Conservation (phyloP, 2,113 vertebrate species). For the Narcine bancroftii region DNA sequence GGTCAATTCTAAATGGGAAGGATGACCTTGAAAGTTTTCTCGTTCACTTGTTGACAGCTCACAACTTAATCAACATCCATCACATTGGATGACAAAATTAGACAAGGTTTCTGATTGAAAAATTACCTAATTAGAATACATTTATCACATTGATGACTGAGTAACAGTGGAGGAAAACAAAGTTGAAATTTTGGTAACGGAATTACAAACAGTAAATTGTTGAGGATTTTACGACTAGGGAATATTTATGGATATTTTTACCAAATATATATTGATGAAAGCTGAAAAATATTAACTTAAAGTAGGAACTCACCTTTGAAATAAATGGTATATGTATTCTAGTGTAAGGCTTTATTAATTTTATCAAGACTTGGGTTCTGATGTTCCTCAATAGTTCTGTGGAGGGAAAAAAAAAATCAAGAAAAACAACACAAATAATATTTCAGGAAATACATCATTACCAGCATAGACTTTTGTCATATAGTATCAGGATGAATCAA, state of each 20-base stretch:
- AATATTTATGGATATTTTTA: not conserved
- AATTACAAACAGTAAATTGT: not conserved
- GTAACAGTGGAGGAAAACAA: not conserved
- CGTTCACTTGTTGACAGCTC: not conserved
- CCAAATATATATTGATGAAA: not conserved
- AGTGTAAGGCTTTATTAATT: slow-evolving; percentile 99
- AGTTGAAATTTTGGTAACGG: not conserved
- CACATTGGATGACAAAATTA: not conserved
- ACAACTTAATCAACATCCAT: not conserved
- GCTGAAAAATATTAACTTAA: not conserved
- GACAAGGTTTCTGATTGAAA: not conserved
- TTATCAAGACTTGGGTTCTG: slow-evolving; percentile 99
- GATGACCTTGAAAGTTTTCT: not conserved
- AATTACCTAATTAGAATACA: not conserved
- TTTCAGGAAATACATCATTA: not conserved
- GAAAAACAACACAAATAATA: not conserved
- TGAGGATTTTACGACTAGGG: not conserved
- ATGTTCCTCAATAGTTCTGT: slow-evolving; percentile 96
- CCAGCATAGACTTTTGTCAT: not conserved
- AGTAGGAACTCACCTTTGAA: slow-evolving; percentile 79
- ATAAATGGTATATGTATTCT: slow-evolving; percentile 99
- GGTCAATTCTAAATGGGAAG: not conserved
- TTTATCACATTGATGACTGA: not conserved
- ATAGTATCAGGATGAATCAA: not conserved
- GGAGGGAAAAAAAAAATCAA: slow-evolving; percentile 48